Evolutionary conservation across 2,797 vertebrate genomes (phyloP), one percentile per base, ranked within the genome.

Genomic region (Sternarchorhynchus goeldii): DNA sequence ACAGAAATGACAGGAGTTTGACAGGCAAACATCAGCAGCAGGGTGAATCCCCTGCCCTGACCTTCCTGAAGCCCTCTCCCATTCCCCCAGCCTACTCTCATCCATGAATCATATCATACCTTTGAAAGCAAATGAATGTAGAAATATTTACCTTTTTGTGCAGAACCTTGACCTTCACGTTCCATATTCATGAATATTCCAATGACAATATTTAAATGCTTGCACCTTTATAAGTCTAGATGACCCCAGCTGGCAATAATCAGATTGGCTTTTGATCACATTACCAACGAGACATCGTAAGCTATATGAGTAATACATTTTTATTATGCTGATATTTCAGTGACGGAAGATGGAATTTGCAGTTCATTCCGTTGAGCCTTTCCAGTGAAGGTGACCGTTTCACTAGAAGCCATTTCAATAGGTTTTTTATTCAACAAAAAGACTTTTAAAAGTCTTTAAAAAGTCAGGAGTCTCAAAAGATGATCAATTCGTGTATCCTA

Each of bases 141-240:
- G 77, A 75, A 68, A 82, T 81, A 75, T 86, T 78, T 75, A 82
- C 60, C 45, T 82, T 64, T 74, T 74, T 74, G 50, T 60, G 64
- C 70, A 31, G 21, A 14, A 75, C 73, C 57, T 68, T 81, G 78
- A 85, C 76, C 79, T 85, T 83, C 78, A 81, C 82, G 78, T 81
- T 81, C 68, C 73, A 78, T 73, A 64, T 78, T 78, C 78, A 82
- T 79, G 76, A 79, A 85, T 81, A 85, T 83, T 81, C 74, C 70
- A 64, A 79, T 64, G 67, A 41, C 73, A 76, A 81, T 76, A 85
- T 79, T 78, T 74, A 81, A 75, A 78, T 85, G 72, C 78, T 45
- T 63, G 57, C 76, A 78, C 73, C 74, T 73, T 65, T 66, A 83
- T 73, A 74, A 57, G 68, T 64, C 73, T 67, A 73, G 79, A 85